A percentile compares a stretch with the other conserved stretches of the same genome.
phyloP scores from a whole-genome alignment of 2,113 vertebrate genomes.

The Mustela lutreola region DNA sequence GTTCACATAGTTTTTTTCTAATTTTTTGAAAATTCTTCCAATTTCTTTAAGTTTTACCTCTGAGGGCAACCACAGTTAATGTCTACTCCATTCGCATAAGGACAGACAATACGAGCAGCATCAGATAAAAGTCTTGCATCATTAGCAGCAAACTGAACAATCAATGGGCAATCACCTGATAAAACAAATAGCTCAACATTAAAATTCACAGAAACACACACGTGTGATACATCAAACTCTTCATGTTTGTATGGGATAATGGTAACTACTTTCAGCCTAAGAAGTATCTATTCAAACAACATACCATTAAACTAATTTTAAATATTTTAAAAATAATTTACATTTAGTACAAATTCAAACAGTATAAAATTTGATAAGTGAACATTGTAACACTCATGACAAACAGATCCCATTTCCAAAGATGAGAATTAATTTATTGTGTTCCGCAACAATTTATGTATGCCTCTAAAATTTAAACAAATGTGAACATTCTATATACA shows the following conservation, averaged over 20 bases:
- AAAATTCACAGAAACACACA: conserved; percentile 63
- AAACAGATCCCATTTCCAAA: neutral
- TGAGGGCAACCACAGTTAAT: conserved; percentile 99
- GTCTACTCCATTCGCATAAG: conserved; percentile 97
- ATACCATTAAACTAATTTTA: conserved; percentile 5
- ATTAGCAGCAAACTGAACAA: conserved; percentile 97
- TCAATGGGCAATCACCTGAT: conserved; percentile 94
- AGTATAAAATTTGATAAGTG: conserved; percentile 30
- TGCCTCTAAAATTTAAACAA: conserved; percentile 1
- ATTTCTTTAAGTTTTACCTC: conserved; percentile 89
- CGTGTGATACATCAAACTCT: neutral
- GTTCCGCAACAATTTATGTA: neutral
- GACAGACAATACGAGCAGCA: conserved; percentile 92
- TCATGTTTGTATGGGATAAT: neutral
- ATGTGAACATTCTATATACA: neutral
- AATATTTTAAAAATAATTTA: conserved; percentile 57
- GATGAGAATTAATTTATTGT: conserved; percentile 13
- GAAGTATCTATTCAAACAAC: conserved; percentile 55
- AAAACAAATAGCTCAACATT: conserved; percentile 75
- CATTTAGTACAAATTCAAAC: conserved; percentile 29
- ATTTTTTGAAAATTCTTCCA: conserved; percentile 62
- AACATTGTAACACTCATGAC: neutral
- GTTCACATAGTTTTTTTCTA: conserved; percentile 68
- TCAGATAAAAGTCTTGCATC: conserved; percentile 95
- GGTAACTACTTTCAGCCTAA: conserved; percentile 36